A percentile compares a stretch with the other conserved stretches of the same genome.
These are phyloP conservation scores for Myotis findleyi DNA, from an alignment of 2,797 vertebrate genomes.

Conservation along the genomic window DNA sequence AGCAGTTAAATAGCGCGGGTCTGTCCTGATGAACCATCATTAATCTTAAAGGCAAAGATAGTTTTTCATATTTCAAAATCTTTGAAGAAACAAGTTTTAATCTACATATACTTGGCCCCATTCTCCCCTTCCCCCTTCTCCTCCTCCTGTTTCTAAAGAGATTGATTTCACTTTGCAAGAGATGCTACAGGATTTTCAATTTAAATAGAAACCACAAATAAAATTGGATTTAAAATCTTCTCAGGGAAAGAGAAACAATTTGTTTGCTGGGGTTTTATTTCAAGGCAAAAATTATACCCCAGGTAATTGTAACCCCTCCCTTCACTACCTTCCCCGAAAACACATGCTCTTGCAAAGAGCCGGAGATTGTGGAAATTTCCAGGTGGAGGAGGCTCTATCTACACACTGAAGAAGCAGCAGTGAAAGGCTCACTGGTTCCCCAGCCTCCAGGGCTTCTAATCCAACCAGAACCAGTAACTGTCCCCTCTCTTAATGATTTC, in stretches of 20 bases:
- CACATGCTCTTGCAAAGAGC: neutral
- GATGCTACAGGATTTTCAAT: slow-evolving; percentile 90
- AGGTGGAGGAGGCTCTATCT: neutral
- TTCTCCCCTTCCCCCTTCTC: slow-evolving; percentile 70
- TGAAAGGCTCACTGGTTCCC: neutral
- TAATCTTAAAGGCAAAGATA: slow-evolving; percentile 90
- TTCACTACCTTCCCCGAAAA: slow-evolving; percentile 55
- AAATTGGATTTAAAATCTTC: slow-evolving; percentile 84
- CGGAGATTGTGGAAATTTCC: slow-evolving; percentile 17
- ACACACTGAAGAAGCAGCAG: neutral
- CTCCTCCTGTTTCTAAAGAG: slow-evolving; percentile 75
- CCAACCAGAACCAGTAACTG: slow-evolving; percentile 15
- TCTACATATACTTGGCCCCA: slow-evolving; percentile 88
- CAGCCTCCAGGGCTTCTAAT: neutral
- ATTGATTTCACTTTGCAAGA: slow-evolving; percentile 90
- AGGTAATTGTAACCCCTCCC: slow-evolving; percentile 49
- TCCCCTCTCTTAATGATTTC: slow-evolving; percentile 17
- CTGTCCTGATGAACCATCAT: slow-evolving; percentile 86
- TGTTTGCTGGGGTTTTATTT: slow-evolving; percentile 74
- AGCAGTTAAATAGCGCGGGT: slow-evolving; percentile 76
- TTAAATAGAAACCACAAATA: slow-evolving; percentile 87
- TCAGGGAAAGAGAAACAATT: slow-evolving; percentile 83
- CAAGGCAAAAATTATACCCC: slow-evolving; percentile 64
- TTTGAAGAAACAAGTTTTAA: slow-evolving; percentile 88
- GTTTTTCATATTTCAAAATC: slow-evolving; percentile 88